Percentiles rank a stretch among this genome's conserved stretches.
Evolutionary conservation across 2,113 vertebrate species (phyloP).

Genomic region (Rousettus leschenaultii): DNA sequence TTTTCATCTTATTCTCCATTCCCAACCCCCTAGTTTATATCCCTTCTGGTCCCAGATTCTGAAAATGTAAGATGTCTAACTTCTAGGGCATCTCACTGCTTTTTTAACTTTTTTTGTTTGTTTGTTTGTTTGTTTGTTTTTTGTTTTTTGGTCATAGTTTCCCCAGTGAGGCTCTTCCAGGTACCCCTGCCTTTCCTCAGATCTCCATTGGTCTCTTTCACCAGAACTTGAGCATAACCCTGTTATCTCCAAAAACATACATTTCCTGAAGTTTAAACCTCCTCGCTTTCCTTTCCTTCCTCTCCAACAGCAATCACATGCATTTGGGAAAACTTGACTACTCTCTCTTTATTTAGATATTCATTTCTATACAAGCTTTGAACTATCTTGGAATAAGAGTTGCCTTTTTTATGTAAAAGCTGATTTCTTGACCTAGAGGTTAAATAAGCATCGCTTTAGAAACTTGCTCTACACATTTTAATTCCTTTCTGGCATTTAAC

Average conservation of each 20-base stretch:
- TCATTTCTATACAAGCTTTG: not conserved
- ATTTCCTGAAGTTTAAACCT: not conserved
- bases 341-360: not conserved
- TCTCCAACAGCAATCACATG: not conserved
- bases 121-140: not conserved
- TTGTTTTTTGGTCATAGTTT: not conserved
- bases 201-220: not conserved
- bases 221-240: not conserved
- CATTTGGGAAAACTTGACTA: not conserved
- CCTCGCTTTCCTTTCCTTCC: not conserved
- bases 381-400: not conserved
- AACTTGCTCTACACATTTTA: not conserved
- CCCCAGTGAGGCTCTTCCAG: not conserved
- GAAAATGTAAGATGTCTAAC: not conserved
- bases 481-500: not conserved
- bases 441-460: not conserved
- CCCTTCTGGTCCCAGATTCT: not conserved
- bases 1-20: not conserved
- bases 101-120: not conserved
- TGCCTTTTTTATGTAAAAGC: not conserved
- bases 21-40: too few species aligned
- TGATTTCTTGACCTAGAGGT: not conserved
- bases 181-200: not conserved
- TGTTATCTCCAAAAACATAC: not conserved
- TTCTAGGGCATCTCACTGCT: not conserved